Evolutionary conservation across 2,113 vertebrate species (phyloP).

Genomic region (Amphiprion ocellaris): DNA sequence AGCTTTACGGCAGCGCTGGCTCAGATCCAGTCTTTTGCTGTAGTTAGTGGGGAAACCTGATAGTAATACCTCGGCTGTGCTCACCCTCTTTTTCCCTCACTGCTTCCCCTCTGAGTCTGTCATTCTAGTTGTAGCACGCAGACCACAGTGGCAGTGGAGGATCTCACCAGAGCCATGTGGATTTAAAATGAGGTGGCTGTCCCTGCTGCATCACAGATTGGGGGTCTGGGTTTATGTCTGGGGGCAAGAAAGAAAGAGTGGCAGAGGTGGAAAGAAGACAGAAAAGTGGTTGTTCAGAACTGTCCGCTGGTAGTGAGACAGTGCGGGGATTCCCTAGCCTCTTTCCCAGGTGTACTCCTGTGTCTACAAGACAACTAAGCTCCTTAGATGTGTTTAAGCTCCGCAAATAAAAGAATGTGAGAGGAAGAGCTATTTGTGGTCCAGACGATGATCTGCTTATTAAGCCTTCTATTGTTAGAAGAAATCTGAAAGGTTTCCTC

Average conservation of each 20-base stretch:
- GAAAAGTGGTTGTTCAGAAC: constrained; percentile 41
- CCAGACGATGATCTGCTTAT: constrained; percentile 53
- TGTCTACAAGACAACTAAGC: constrained; percentile 61
- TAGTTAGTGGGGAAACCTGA: constrained; percentile 66
- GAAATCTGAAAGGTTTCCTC: constrained; percentile 65
- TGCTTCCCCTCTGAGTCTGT: constrained; percentile 37
- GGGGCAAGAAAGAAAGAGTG: constrained; percentile 31
- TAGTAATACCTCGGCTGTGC: constrained; percentile 43
- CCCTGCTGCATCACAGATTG: constrained; percentile 29
- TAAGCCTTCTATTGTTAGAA: constrained; percentile 61
- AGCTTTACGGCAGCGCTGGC: constrained; percentile 47
- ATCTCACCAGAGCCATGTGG: constrained; percentile 39
- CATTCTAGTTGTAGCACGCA: constrained; percentile 38
- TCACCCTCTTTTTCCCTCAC: constrained; percentile 1
- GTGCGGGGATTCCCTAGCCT: constrained; percentile 46
- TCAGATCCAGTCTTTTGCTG: constrained; percentile 32
- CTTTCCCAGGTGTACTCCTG: constrained; percentile 48
- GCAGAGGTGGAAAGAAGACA: constrained; percentile 18
- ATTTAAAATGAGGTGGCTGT: constrained; percentile 47
- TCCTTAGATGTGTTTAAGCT: constrained; percentile 66
- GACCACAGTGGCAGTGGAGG: constrained; percentile 40
- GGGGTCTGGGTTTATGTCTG: constrained; percentile 39
- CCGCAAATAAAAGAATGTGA: constrained; percentile 57
- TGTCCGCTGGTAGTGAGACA: constrained; percentile 44
- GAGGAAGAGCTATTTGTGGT: constrained; percentile 60